Evolutionary conservation across 2,797 vertebrate species (phyloP), one percentile per base, ranked within the genome.

Genomic region (Cyclopterus lumpus): DNA sequence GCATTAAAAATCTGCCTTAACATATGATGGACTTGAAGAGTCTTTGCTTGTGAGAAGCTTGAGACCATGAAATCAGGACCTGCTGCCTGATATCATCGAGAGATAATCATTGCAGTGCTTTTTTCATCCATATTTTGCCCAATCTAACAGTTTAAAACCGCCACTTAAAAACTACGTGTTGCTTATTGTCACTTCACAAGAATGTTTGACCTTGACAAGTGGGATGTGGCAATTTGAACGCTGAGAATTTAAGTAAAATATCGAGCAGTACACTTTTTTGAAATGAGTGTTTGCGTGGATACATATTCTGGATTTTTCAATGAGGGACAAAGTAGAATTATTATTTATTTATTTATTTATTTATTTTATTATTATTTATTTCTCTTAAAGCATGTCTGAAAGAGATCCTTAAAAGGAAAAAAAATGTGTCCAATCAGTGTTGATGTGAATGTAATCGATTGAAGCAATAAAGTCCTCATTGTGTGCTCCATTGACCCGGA

Each of bases 31-130:
- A 3, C 44, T 10, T 60, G 18, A 54, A 38, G 4, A 24, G 36
- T 62, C 4, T 49, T 20, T 28, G 15, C 71, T 42, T 11, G 14
- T 46, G 20, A 54, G 53, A 64, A 58, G 65, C 63, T 40, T n/a
- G 22, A 32, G n/a, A 61, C 34, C 48, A 59, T 11, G 55, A 55
- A 73, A 75, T 71, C 59, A 22, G 55, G 8, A 63, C 48, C 44
- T 20, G 40, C 60, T 28, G 32, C 34, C 16, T 24, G 40, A 48
- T 54, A n/a, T 46, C 8, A 48, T 28, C 1, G 12, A 67, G 36
- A 44, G 16, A 28, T 20, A 51, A 49, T 24, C 46, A 15, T 40
- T 57, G 26, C 15, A 10, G 30, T 48, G 15, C 30, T 30, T 7
- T 32, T 60, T 16, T 12, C 40, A n/a, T 14, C 16, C n/a, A 59